phyloP scores from a whole-genome alignment of 2,113 vertebrate genomes.

The Telmatochromis brachygnathus region DNA sequence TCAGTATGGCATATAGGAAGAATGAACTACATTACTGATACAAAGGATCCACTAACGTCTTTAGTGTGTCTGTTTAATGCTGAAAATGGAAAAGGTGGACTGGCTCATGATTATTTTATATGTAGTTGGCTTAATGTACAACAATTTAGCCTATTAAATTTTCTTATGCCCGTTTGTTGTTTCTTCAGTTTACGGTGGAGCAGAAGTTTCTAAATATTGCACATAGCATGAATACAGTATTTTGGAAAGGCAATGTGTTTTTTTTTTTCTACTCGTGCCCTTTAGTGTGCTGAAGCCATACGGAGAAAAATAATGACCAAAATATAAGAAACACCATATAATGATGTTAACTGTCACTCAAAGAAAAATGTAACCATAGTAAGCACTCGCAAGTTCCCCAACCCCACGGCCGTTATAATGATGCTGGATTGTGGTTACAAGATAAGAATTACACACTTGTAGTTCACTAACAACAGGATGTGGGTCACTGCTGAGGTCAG shows the following conservation, averaged over 20 bases:
- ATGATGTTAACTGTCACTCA: neutral
- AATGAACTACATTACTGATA: neutral
- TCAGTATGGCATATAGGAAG: neutral
- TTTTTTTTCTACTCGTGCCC: neutral
- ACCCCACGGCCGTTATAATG: neutral
- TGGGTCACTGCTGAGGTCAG: neutral
- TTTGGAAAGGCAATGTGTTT: neutral
- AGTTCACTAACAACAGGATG: constrained; percentile 2
- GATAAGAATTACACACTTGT: neutral
- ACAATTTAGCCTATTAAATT: neutral
- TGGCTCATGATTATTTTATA: neutral
- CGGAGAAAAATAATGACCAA: neutral
- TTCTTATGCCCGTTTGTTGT: neutral
- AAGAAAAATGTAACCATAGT: neutral
- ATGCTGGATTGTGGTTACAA: neutral
- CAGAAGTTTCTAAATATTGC: neutral
- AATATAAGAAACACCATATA: neutral
- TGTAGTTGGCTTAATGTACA: neutral
- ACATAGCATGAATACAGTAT: neutral
- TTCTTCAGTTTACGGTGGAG: neutral
- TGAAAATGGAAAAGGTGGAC: neutral
- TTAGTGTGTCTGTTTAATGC: neutral
- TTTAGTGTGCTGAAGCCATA: neutral
- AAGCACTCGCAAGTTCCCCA: neutral
- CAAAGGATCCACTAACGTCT: neutral